A percentile compares a stretch with the other conserved stretches of the same genome.
These are phyloP conservation scores for Prochilodus magdalenae DNA, from an alignment of 2,113 vertebrate genomes.

Conservation along the genomic window DNA sequence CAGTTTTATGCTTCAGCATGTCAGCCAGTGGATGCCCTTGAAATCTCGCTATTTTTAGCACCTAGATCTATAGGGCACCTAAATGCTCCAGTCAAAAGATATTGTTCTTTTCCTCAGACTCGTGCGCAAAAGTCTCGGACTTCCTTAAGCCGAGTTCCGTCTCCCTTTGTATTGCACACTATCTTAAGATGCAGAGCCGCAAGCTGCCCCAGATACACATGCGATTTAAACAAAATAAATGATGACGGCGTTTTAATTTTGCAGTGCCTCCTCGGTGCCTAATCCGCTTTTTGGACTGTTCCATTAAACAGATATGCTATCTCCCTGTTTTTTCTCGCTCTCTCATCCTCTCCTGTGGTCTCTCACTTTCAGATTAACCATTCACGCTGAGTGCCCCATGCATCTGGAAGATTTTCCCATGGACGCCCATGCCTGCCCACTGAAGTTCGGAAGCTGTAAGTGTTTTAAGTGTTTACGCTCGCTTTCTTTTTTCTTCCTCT, in stretches of 20 bases:
- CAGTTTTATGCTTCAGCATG: background rate
- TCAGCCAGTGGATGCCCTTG: background rate
- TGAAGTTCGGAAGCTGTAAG: slow-evolving; percentile 99
- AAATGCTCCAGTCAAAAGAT: background rate
- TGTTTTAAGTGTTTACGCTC: slow-evolving; percentile 56
- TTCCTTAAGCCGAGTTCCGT: background rate
- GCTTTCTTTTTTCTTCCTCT: background rate
- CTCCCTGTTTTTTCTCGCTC: slow-evolving; percentile 25
- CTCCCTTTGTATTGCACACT: background rate
- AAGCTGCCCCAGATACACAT: slow-evolving; percentile 3
- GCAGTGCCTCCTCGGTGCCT: background rate
- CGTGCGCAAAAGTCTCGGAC: background rate
- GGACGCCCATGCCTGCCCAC: slow-evolving; percentile 95
- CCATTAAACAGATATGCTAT: slow-evolving; percentile 6
- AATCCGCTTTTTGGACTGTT: slow-evolving; percentile 15
- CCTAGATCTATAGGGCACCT: background rate
- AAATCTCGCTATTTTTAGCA: background rate
- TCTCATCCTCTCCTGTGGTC: background rate
- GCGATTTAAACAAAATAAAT: slow-evolving; percentile 12
- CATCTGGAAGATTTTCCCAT: slow-evolving; percentile 98
- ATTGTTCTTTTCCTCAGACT: background rate
- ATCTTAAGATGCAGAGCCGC: background rate
- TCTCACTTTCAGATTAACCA: slow-evolving; percentile 58
- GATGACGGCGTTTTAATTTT: slow-evolving; percentile 16
- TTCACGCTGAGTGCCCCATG: slow-evolving; percentile 98